Evolutionary conservation across 2,113 vertebrate genomes (phyloP).

Genomic region (Panthera uncia): DNA sequence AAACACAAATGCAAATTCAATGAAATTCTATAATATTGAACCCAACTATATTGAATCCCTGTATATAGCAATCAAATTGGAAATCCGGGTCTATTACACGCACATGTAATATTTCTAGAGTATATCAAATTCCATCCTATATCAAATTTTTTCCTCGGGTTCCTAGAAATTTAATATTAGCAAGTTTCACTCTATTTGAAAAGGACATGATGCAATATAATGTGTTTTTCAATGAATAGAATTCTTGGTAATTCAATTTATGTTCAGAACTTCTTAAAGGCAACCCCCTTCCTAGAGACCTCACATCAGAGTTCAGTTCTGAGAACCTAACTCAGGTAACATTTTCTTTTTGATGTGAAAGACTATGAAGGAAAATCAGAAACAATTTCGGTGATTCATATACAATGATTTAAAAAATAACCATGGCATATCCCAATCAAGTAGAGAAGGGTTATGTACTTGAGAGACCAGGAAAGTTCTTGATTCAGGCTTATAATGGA

Average conservation of each 20-base stretch:
- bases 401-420: not conserved
- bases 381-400: not conserved
- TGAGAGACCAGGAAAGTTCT: not conserved
- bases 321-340: conserved; percentile 40
- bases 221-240: conserved; percentile 81
- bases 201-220: conserved; percentile 82
- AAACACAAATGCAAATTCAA: conserved; percentile 77
- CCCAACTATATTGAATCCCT: conserved; percentile 76
- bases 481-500: not conserved
- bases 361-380: not conserved
- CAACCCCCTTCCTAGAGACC: conserved; percentile 38
- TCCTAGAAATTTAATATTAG: conserved; percentile 82
- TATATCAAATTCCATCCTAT: conserved; percentile 79
- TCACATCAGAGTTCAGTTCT: conserved; percentile 38
- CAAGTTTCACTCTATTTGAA: conserved; percentile 82
- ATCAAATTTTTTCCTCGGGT: conserved; percentile 78
- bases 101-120: conserved; percentile 80
- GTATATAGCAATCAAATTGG: conserved; percentile 78
- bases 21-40: conserved; percentile 63
- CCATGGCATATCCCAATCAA: not conserved
- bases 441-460: not conserved
- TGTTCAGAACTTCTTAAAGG: conserved; percentile 79
- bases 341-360: conserved; percentile 2
- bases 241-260: conserved; percentile 81
- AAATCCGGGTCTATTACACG: conserved; percentile 75